These are phyloP conservation scores for Mylabris phalerata DNA, from an alignment of 1,140 invertebrate genomes.

Conservation along the genomic window DNA sequence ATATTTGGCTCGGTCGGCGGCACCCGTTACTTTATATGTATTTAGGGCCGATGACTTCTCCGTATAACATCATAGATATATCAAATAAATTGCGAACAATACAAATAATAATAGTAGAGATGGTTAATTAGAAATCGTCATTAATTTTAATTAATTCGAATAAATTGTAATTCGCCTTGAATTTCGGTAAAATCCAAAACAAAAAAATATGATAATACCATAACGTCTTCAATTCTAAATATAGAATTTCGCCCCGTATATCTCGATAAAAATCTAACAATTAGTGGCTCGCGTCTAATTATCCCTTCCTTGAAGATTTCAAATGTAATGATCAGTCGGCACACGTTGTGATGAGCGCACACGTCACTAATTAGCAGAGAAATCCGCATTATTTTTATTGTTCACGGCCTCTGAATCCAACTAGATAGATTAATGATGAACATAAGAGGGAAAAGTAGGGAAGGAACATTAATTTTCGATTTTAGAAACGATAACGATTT, in stretches of 20 bases:
- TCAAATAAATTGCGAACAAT: background rate
- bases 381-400: constrained; percentile 32
- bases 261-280: constrained; percentile 14
- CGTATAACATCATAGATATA: background rate
- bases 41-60: constrained; percentile 29
- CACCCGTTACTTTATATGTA: constrained; percentile 25
- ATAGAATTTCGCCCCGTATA: too few species aligned
- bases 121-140: too few species aligned
- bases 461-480: too few species aligned
- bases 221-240: too few species aligned
- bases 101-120: too few species aligned
- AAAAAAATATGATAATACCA: too few species aligned
- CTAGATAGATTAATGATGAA: constrained; percentile 1
- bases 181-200: too few species aligned
- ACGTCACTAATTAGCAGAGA: constrained; percentile 32
- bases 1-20: constrained; percentile 32
- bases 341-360: constrained; percentile 26
- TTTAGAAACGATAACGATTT: too few species aligned
- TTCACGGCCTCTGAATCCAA: constrained; percentile 26
- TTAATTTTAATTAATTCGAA: too few species aligned
- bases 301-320: constrained; percentile 14
- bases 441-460: too few species aligned
- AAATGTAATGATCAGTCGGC: constrained; percentile 22
- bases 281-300: constrained; percentile 27
- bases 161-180: too few species aligned